phyloP scores from a whole-genome alignment of 2,797 vertebrate species.

The Propithecus perrieri region DNA sequence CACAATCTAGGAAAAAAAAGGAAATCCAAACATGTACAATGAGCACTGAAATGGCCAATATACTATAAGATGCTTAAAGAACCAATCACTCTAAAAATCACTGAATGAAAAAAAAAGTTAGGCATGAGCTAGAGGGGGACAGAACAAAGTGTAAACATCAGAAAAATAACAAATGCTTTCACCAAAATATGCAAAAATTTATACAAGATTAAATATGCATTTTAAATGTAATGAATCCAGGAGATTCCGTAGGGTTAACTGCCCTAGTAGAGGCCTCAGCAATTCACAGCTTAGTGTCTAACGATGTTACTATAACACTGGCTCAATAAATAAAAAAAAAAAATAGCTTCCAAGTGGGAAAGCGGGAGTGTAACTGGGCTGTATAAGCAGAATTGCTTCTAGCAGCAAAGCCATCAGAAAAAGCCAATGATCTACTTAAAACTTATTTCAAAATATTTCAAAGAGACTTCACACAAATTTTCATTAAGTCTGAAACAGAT shows the following conservation, averaged over 20 bases:
- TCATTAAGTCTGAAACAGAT: conserved; percentile 31
- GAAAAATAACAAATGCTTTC: conserved; percentile 11
- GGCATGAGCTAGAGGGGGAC: background rate
- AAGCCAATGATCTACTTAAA: conserved; percentile 25
- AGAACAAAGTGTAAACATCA: conserved; percentile 20
- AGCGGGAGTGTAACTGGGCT: conserved; percentile 8
- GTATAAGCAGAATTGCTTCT: conserved; percentile 30
- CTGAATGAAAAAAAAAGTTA: background rate
- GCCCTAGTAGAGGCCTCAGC: background rate
- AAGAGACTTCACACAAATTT: conserved; percentile 46
- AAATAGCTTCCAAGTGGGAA: conserved; percentile 24
- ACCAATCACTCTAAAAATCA: background rate
- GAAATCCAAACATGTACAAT: background rate
- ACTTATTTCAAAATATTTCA: conserved; percentile 40
- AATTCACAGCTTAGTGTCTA: conserved; percentile 56
- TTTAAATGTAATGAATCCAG: conserved; percentile 30
- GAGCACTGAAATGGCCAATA: background rate
- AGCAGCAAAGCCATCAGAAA: conserved; percentile 12
- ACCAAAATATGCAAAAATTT: conserved; percentile 39
- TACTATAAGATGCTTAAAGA: conserved; percentile 17
- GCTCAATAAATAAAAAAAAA: conserved; percentile 23
- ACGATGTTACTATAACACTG: conserved; percentile 47
- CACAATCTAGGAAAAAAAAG: background rate
- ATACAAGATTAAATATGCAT: background rate
- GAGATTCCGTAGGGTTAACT: conserved; percentile 29